Evolutionary conservation across 2,797 vertebrate species (phyloP).

Genomic region (Silurus lanzhouensis): DNA sequence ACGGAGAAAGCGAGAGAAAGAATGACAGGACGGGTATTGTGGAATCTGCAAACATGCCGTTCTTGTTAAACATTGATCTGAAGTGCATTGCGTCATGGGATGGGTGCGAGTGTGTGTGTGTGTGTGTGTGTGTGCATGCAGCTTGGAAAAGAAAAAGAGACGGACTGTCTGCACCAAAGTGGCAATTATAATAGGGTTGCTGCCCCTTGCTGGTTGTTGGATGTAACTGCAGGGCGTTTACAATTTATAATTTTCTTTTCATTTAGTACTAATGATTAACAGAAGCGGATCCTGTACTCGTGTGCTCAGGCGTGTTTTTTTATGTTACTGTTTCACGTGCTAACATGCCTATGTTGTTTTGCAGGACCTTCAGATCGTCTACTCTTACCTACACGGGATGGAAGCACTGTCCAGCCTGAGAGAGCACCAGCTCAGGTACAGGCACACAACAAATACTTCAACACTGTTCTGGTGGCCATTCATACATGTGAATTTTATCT

Average conservation of each 20-base stretch:
- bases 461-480: background rate
- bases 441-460: background rate
- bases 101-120: constrained; percentile 27
- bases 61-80: constrained; percentile 45
- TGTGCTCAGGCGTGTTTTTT: too few relatives aligned
- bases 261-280: too few relatives aligned
- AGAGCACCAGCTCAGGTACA: constrained; percentile 84
- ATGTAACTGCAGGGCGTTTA: background rate
- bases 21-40: background rate
- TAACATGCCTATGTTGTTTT: constrained; percentile 38
- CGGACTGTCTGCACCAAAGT: background rate
- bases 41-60: constrained; percentile 34
- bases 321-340: background rate
- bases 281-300: too few relatives aligned
- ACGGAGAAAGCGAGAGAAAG: too few relatives aligned
- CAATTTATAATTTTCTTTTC: too few relatives aligned
- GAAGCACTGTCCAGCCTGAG: constrained; percentile 86
- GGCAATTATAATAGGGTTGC: background rate
- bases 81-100: constrained; percentile 32
- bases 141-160: background rate
- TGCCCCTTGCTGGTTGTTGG: constrained; percentile 36
- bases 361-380: constrained; percentile 87
- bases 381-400: constrained; percentile 88
- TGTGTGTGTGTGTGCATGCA: constrained; percentile 5
- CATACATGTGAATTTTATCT: too few relatives aligned